Percentiles rank a stretch among this genome's conserved stretches.
These are phyloP conservation scores for Scomber japonicus DNA, from an alignment of 2,113 vertebrate genomes.

Conservation along the genomic window DNA sequence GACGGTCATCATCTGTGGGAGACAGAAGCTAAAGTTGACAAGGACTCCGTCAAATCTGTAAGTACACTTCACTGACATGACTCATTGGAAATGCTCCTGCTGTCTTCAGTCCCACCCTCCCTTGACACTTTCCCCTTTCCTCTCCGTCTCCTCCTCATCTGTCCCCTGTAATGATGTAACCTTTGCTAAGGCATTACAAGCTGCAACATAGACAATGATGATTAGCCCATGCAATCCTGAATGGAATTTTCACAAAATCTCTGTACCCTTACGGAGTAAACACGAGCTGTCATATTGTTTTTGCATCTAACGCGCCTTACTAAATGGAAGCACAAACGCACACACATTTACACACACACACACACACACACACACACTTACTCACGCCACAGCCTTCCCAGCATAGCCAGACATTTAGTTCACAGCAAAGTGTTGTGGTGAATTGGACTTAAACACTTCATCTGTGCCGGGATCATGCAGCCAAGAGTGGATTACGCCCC, in stretches of 20 bases:
- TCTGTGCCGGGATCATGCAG: constrained; percentile 37
- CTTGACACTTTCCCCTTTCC: constrained; percentile 58
- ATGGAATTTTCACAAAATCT: constrained; percentile 81
- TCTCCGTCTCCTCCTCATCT: constrained; percentile 62
- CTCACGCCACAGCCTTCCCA: constrained; percentile 2
- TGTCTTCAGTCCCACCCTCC: constrained; percentile 50
- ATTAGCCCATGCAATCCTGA: constrained; percentile 82
- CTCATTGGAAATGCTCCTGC: constrained; percentile 30
- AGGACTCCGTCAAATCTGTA: constrained; percentile 94
- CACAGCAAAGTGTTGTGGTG: constrained; percentile 40
- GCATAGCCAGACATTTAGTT: constrained; percentile 69
- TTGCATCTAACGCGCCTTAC: constrained; percentile 30
- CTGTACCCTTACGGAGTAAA: constrained; percentile 58
- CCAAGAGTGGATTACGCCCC: constrained; percentile 44
- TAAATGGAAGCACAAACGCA: not conserved
- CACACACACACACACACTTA: constrained; percentile 13
- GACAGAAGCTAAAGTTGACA: constrained; percentile 96
- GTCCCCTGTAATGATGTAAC: constrained; percentile 82
- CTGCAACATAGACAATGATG: constrained; percentile 62
- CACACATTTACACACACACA: not conserved
- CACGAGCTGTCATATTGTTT: constrained; percentile 57
- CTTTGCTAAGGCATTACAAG: constrained; percentile 76
- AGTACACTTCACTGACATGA: constrained; percentile 77
- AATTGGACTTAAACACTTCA: constrained; percentile 58
- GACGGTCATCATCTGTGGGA: constrained; percentile 99